phyloP scores from a whole-genome alignment of 2,888 invertebrate species.

The Parnassius smintheus region DNA sequence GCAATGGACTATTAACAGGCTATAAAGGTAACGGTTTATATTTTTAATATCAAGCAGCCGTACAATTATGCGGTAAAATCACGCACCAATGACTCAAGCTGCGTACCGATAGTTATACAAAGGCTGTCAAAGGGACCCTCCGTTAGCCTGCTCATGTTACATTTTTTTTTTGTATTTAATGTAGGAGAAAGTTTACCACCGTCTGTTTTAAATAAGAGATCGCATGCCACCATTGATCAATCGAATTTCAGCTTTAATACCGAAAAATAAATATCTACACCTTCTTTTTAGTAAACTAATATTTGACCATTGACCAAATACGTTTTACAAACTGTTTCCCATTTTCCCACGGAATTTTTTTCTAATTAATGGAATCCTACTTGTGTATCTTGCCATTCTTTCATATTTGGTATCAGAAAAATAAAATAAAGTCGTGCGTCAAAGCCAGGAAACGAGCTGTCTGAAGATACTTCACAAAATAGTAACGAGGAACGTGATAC shows the following conservation, averaged over 20 bases:
- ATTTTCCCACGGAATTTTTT: too few relatives aligned
- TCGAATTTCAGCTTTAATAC: slow-evolving; percentile 1
- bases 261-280: not conserved
- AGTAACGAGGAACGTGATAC: too few relatives aligned
- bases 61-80: not conserved
- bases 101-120: not conserved
- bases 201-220: not conserved
- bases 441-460: too few relatives aligned
- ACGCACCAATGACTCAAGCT: not conserved
- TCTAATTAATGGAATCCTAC: too few relatives aligned
- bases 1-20: too few relatives aligned
- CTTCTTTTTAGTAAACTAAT: not conserved
- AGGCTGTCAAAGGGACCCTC: not conserved
- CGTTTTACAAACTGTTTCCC: too few relatives aligned
- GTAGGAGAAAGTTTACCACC: not conserved
- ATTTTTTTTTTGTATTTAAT: not conserved
- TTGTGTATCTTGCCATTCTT: too few relatives aligned
- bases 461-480: too few relatives aligned
- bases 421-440: too few relatives aligned
- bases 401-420: too few relatives aligned
- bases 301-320: not conserved
- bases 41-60: not conserved
- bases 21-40: too few relatives aligned
- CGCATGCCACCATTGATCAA: not conserved
- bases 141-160: not conserved